Conservation (phyloP, 2,797 vertebrate species). For the Pipistrellus kuhlii region DNA sequence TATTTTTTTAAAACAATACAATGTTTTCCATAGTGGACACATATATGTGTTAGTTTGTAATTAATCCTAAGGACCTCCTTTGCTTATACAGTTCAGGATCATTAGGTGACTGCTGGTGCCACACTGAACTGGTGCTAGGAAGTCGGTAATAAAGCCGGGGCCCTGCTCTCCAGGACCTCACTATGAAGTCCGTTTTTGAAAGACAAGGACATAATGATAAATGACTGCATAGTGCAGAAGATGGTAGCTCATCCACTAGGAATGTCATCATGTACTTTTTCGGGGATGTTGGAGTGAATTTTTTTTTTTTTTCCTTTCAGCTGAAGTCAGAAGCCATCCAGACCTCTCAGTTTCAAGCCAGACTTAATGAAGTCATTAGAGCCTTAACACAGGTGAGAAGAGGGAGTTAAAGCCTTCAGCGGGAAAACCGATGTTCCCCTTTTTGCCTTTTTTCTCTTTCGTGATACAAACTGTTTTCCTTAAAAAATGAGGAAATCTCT, state of each 20-base stretch:
- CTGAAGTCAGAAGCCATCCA: constrained; percentile 92
- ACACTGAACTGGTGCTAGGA: not conserved
- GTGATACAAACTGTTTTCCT: not conserved
- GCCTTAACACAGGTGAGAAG: constrained; percentile 93
- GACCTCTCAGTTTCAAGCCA: constrained; percentile 92
- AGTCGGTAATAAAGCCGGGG: not conserved
- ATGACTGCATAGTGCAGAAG: not conserved
- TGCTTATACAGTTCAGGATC: not conserved
- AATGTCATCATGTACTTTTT: not conserved
- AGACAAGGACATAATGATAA: not conserved
- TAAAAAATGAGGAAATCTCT: not conserved
- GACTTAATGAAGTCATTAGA: constrained; percentile 95
- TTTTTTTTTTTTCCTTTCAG: constrained; percentile 85
- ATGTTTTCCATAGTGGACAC: not conserved
- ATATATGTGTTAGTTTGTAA: not conserved
- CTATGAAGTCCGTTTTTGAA: not conserved
- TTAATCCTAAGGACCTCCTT: not conserved
- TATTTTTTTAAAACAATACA: not conserved
- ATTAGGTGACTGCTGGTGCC: not conserved
- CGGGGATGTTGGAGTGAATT: not conserved
- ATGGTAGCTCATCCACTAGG: not conserved
- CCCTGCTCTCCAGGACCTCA: not conserved
- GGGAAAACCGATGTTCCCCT: not conserved
- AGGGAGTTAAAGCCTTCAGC: not conserved
- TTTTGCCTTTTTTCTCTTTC: not conserved